Percentiles rank a stretch among this genome's conserved stretches.
Evolutionary conservation across 1,140 invertebrate species (phyloP).

Genomic region (Rhagoletis pomonella): DNA sequence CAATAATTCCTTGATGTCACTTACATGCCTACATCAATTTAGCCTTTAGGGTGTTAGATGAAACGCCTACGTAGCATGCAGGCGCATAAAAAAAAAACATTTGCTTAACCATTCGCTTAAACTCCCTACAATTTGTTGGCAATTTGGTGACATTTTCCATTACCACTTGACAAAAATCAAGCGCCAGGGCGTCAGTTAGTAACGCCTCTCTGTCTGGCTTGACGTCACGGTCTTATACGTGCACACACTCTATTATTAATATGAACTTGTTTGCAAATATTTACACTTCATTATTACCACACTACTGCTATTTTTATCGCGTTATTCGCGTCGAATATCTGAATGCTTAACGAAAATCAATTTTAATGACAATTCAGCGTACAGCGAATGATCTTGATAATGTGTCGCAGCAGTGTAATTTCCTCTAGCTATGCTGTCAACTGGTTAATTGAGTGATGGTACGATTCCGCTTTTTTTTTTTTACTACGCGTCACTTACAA

Average conservation of each 20-base stretch:
- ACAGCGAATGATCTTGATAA: too few species aligned
- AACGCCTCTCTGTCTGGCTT: neutral
- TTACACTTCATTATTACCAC: neutral
- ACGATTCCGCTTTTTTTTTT: neutral
- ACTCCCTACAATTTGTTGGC: neutral
- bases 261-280: constrained; percentile 17
- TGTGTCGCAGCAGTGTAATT: too few species aligned
- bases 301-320: too few species aligned
- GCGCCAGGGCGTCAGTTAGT: neutral
- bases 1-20: neutral
- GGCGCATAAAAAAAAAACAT: neutral
- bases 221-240: neutral
- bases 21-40: neutral
- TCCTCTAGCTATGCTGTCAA: neutral
- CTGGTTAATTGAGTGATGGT: neutral
- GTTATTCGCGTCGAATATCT: too few species aligned
- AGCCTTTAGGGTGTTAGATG: neutral
- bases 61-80: neutral
- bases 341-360: too few species aligned
- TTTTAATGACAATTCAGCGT: too few species aligned
- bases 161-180: neutral
- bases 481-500: neutral
- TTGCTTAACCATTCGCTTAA: neutral
- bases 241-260: neutral
- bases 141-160: neutral